Conservation (phyloP, 2,113 vertebrate species). For the Mola mola region DNA sequence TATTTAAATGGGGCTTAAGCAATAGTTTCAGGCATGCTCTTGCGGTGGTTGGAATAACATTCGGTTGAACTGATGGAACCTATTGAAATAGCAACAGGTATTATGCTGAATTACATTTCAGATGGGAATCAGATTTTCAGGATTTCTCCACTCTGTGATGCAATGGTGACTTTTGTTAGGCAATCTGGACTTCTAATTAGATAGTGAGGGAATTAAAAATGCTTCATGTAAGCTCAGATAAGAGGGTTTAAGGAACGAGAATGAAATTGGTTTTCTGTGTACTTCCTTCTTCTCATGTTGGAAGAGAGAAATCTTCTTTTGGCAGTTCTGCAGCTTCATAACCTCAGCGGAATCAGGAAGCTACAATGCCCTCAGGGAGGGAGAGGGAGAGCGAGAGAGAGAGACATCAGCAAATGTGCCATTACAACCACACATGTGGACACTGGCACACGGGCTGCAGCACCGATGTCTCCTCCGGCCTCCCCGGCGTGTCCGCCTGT, state of each 20-base stretch:
- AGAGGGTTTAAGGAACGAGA: slow-evolving; percentile 54
- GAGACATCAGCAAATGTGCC: slow-evolving; percentile 55
- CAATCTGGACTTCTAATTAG: slow-evolving; percentile 69
- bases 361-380: slow-evolving; percentile 45
- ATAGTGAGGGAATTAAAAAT: slow-evolving; percentile 52
- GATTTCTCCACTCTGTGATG: slow-evolving; percentile 56
- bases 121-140: slow-evolving; percentile 42
- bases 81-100: slow-evolving; percentile 63
- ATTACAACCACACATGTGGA: slow-evolving; percentile 29
- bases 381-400: slow-evolving; percentile 41
- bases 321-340: slow-evolving; percentile 49
- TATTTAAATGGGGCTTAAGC: slow-evolving; percentile 15
- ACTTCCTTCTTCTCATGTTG: slow-evolving; percentile 48
- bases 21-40: background rate
- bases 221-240: slow-evolving; percentile 45
- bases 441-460: slow-evolving; percentile 18
- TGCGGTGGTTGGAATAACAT: slow-evolving; percentile 3
- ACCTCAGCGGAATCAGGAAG: slow-evolving; percentile 39
- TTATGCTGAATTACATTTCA: slow-evolving; percentile 27
- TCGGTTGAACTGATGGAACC: slow-evolving; percentile 35
- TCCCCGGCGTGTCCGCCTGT: slow-evolving; percentile 33
- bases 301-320: slow-evolving; percentile 65
- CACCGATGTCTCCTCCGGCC: slow-evolving; percentile 19
- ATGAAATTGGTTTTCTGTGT: slow-evolving; percentile 54
- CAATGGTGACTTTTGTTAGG: slow-evolving; percentile 68